A percentile compares a stretch with the other conserved stretches of the same genome.
phyloP scores from a whole-genome alignment of 2,113 vertebrate genomes.

The Calidris pugnax region DNA sequence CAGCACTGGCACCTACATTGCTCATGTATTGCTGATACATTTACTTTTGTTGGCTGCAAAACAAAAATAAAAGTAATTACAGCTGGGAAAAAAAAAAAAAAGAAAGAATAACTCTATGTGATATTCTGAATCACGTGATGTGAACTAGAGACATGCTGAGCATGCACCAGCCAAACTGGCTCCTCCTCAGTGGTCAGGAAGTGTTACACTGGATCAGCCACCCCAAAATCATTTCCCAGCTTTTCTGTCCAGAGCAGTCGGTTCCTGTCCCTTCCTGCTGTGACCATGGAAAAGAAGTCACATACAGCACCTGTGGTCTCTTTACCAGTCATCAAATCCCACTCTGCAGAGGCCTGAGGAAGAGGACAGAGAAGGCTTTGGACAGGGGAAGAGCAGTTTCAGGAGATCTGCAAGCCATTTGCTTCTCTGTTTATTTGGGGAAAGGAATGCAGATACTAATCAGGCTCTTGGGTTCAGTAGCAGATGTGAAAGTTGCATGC shows the following conservation, averaged over 20 bases:
- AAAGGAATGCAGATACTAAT: slow-evolving; percentile 45
- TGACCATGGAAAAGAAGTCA: background rate
- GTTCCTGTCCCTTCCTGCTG: background rate
- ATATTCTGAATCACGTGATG: background rate
- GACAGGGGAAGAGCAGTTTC: background rate
- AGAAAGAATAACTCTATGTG: background rate
- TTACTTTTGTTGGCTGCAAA: background rate
- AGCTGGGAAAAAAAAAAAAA: background rate
- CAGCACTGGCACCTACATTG: background rate
- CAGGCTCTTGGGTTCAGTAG: slow-evolving; percentile 8
- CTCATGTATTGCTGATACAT: background rate
- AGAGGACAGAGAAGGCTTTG: background rate
- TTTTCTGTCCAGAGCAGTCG: background rate
- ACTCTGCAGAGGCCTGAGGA: background rate
- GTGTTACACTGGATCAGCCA: background rate
- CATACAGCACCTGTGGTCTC: background rate
- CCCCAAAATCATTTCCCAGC: background rate
- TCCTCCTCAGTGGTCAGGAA: background rate
- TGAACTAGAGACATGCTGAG: background rate
- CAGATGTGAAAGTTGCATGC: slow-evolving; percentile 47
- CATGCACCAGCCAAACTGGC: background rate
- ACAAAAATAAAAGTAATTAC: slow-evolving; percentile 15
- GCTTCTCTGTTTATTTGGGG: slow-evolving; percentile 34
- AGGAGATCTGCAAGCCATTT: slow-evolving; percentile 37
- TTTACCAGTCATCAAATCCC: background rate